Percentiles rank a stretch among this genome's conserved stretches.
These are phyloP conservation scores for Asobara japonica DNA, from an alignment of 1,140 invertebrate genomes.

Conservation along the genomic window DNA sequence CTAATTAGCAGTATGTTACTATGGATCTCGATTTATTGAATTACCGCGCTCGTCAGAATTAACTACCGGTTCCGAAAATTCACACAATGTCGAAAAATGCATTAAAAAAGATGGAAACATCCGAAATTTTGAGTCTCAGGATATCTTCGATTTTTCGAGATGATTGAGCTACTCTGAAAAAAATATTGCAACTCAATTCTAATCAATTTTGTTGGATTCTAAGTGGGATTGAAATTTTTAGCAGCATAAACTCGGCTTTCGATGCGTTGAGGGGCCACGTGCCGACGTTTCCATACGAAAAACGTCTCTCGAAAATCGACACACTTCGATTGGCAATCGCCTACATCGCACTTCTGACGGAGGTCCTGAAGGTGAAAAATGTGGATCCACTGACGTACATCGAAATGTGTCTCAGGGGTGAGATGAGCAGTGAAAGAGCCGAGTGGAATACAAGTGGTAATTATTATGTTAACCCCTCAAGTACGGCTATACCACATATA, in stretches of 20 bases:
- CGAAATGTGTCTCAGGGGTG: constrained; percentile 88
- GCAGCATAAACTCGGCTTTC: constrained; percentile 99
- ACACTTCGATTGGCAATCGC: constrained; percentile 94
- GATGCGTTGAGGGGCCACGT: constrained; percentile 94
- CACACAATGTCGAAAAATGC: too few relatives aligned
- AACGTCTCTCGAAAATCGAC: constrained; percentile 96
- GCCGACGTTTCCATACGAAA: constrained; percentile 98
- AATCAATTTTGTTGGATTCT: constrained; percentile 42
- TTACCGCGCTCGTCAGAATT: too few relatives aligned
- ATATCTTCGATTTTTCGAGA: too few relatives aligned
- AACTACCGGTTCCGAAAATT: too few relatives aligned
- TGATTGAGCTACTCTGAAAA: neutral
- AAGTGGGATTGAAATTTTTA: constrained; percentile 70
- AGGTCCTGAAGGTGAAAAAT: constrained; percentile 85
- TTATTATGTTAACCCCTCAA: neutral
- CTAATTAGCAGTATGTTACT: too few relatives aligned
- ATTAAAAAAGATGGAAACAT: too few relatives aligned
- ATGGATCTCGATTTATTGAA: too few relatives aligned
- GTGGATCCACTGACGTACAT: constrained; percentile 93
- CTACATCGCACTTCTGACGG: constrained; percentile 93
- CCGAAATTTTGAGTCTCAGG: too few relatives aligned
- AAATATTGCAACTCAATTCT: neutral
- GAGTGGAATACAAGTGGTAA: constrained; percentile 97
- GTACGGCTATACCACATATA: too few relatives aligned
- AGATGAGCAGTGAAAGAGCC: constrained; percentile 85